A percentile compares a stretch with the other conserved stretches of the same genome.
Conservation (phyloP, 37 sponge, comb jelly and placozoan genomes). For the Ephydatia muelleri region DNA sequence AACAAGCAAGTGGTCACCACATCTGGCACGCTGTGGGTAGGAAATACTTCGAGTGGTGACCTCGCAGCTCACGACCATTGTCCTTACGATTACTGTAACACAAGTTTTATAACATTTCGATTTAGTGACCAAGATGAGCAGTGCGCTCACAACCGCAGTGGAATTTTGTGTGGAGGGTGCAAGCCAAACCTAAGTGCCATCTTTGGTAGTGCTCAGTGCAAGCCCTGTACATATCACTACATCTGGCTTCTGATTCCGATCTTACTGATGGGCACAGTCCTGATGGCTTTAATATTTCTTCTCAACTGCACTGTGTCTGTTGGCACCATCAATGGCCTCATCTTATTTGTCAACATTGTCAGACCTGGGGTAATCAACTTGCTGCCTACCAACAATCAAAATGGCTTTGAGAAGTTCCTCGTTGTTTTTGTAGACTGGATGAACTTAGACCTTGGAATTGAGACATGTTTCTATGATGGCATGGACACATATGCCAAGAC, state of each 20-base stretch:
- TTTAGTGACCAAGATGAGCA: slow-evolving; percentile 16
- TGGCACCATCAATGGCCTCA: slow-evolving; percentile 48
- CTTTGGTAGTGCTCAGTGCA: slow-evolving; percentile 21
- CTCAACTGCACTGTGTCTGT: slow-evolving; percentile 20
- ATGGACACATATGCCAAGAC: slow-evolving; percentile 9
- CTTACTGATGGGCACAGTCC: slow-evolving; percentile 20
- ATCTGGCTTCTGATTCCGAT: slow-evolving; percentile 8
- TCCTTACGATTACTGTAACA: slow-evolving; percentile 18
- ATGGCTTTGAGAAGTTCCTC: background rate
- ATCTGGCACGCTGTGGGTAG: background rate
- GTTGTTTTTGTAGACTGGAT: slow-evolving; percentile 9
- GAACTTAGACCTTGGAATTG: slow-evolving; percentile 49
- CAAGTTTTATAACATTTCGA: background rate
- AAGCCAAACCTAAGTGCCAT: slow-evolving; percentile 5
- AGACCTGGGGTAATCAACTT: background rate
- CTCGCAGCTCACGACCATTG: background rate
- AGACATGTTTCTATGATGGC: slow-evolving; percentile 42
- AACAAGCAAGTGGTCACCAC: background rate
- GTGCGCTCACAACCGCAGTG: slow-evolving; percentile 34
- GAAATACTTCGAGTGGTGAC: background rate
- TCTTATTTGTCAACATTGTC: slow-evolving; percentile 32
- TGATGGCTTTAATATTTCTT: slow-evolving; percentile 5
- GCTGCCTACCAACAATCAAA: background rate
- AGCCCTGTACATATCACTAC: slow-evolving; percentile 1
- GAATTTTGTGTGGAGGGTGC: slow-evolving; percentile 55